These are phyloP conservation scores for Drosophila neotestacea DNA, from an alignment of 2,888 invertebrate species.

Conservation along the genomic window DNA sequence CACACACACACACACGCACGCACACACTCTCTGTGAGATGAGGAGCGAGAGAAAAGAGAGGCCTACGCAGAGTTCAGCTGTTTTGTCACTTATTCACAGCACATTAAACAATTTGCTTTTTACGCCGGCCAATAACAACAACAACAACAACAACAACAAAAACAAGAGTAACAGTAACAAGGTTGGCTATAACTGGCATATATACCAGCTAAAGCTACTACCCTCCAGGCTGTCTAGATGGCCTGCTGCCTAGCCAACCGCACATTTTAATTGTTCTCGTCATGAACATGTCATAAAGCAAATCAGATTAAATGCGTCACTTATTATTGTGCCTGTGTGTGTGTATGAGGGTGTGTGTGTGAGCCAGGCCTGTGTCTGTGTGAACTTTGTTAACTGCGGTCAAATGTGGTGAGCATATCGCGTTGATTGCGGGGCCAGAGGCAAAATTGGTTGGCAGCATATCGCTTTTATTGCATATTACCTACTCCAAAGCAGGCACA, in stretches of 20 bases:
- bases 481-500: constrained; percentile 66
- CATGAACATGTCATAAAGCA: constrained; percentile 83
- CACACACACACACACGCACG: neutral
- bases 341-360: constrained; percentile 21
- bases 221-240: constrained; percentile 42
- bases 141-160: constrained; percentile 29
- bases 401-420: constrained; percentile 75
- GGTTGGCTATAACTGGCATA: constrained; percentile 10
- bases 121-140: constrained; percentile 78
- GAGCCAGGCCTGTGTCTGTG: constrained; percentile 29
- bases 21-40: neutral
- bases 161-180: neutral
- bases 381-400: constrained; percentile 78
- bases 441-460: constrained; percentile 50
- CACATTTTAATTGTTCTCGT: constrained; percentile 83
- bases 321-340: constrained; percentile 71
- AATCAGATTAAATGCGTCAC: constrained; percentile 83
- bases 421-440: constrained; percentile 36
- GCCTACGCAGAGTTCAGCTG: constrained; percentile 77
- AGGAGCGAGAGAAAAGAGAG: constrained; percentile 10
- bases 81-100: constrained; percentile 82
- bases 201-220: constrained; percentile 15
- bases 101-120: constrained; percentile 84
- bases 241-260: constrained; percentile 75
- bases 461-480: constrained; percentile 79